Evolutionary conservation across 2,113 vertebrate species (phyloP).

Genomic region (Pollachius pollachius): DNA sequence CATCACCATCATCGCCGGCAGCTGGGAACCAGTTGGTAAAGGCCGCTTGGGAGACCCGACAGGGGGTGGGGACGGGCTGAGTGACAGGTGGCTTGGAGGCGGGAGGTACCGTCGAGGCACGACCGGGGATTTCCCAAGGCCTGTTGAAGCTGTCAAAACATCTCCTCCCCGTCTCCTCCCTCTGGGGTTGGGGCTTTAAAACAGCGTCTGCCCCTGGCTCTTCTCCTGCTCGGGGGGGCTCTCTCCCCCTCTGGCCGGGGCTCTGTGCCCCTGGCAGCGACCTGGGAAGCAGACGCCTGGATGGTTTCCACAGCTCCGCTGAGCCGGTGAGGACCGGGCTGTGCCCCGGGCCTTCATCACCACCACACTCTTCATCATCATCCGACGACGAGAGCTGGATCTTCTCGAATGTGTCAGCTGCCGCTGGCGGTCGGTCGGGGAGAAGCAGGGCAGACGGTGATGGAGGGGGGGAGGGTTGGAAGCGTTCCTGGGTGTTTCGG

Average conservation of each 20-base stretch:
- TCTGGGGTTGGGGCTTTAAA: conserved; percentile 8
- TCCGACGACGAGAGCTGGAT: conserved; percentile 60
- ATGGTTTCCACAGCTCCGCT: conserved; percentile 28
- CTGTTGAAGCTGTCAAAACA: conserved; percentile 14
- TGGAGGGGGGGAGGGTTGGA: conserved; percentile 28
- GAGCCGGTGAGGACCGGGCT: conserved; percentile 50
- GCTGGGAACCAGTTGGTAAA: neutral
- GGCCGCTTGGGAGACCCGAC: conserved; percentile 7
- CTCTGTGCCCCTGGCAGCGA: conserved; percentile 26
- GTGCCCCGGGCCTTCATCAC: conserved; percentile 49
- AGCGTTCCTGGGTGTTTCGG: conserved; percentile 10
- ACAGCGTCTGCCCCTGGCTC: conserved; percentile 11
- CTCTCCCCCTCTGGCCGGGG: neutral
- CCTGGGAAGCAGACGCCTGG: conserved; percentile 14
- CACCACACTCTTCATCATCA: conserved; percentile 18
- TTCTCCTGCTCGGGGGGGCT: conserved; percentile 14
- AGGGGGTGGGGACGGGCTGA: conserved; percentile 7
- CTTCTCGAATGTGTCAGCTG: conserved; percentile 76
- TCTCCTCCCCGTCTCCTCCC: conserved; percentile 19
- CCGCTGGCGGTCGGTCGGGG: conserved; percentile 10
- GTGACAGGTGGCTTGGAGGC: conserved; percentile 9
- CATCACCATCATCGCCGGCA: too few relatives aligned
- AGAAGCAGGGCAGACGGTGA: conserved; percentile 33
- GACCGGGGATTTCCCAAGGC: conserved; percentile 26
- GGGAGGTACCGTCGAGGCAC: conserved; percentile 20